Evolutionary conservation across 2,888 invertebrate genomes (phyloP), one percentile per base, ranked within the genome.

Genomic region (Melitaea athalia): DNA sequence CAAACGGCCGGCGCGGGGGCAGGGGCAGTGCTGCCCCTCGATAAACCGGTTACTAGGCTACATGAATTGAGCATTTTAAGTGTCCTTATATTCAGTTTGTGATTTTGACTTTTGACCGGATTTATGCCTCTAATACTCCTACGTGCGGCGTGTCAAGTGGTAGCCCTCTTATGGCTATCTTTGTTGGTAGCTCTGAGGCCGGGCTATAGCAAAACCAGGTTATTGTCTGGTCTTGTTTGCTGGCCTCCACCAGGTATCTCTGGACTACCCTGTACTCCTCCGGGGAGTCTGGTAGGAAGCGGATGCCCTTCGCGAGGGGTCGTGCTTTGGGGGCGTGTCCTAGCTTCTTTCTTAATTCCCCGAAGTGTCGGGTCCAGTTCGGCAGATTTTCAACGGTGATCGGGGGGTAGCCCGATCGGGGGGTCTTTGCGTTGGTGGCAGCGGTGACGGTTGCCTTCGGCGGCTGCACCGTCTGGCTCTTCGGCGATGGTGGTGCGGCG

Each of bases 121-220:
- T n/a, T n/a, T n/a, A n/a, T n/a, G n/a, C n/a, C n/a, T n/a, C n/a
- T n/a, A n/a, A n/a, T n/a, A n/a, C n/a, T n/a, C n/a, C n/a, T n/a
- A n/a, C n/a, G n/a, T n/a, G n/a, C n/a, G 31, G 53, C 0, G 53
- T 53, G 5, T 31, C 53, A 1, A 5, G 6, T 4, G 53, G 53
- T 0, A 53, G 31, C 17, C 53, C 53, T 5, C 53, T 10, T 0
- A 53, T 31, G 3, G 53, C 53, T 1, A 53, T 12, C 11, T 53
- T 53, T 10, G 53, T 53, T 1, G 53, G 53, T 6, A 53, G 31
- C 0, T 53, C 53, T 0, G 31, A 5, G 7, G 11, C 53, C 12
- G 53, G 53, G 31, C 53, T 53, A 6, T 53, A 53, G 31, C 31
- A 53, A 14, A 31, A 53, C 53, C 53, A 53, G 53, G 53, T 31